A percentile compares a stretch with the other conserved stretches of the same genome.
phyloP scores from a whole-genome alignment of 2,888 invertebrate species.

The Polylopha cassiicola region DNA sequence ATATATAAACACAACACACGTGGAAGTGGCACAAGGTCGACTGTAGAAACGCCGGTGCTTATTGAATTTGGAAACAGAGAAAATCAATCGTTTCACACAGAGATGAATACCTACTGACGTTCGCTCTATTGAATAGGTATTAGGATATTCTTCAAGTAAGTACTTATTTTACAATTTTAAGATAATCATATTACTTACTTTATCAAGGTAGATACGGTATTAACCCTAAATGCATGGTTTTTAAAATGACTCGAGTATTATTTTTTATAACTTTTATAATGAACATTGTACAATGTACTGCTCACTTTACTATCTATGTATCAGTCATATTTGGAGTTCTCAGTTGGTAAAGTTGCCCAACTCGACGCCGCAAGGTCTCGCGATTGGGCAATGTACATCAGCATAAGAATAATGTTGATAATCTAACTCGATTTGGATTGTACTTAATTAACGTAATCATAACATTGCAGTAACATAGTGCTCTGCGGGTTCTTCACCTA shows the following conservation, averaged over 20 bases:
- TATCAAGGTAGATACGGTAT: no score
- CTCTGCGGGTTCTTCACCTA: slow-evolving; percentile 14
- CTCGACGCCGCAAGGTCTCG: slow-evolving; percentile 47
- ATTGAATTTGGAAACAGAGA: no score
- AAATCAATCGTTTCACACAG: no score
- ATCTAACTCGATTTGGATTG: slow-evolving; percentile 38
- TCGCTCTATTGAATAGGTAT: no score
- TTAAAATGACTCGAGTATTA: no score
- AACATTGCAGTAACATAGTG: slow-evolving; percentile 19
- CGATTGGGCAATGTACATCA: slow-evolving; percentile 43
- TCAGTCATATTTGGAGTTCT: slow-evolving; percentile 32
- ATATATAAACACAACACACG: slow-evolving; percentile 33
- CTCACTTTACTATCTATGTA: slow-evolving; percentile 3
- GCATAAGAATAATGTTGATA: slow-evolving; percentile 41
- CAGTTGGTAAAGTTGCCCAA: slow-evolving; percentile 47
- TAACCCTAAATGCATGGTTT: no score
- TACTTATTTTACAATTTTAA: no score
- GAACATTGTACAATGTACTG: not conserved
- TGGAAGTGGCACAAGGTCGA: slow-evolving; percentile 63
- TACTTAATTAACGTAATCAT: slow-evolving; percentile 23
- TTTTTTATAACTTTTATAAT: no score
- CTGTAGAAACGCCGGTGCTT: no score
- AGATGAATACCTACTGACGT: no score
- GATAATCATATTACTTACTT: no score
- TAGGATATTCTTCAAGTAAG: no score